phyloP scores from a whole-genome alignment of 2,888 invertebrate genomes.

The Chrysina gloriosa region DNA sequence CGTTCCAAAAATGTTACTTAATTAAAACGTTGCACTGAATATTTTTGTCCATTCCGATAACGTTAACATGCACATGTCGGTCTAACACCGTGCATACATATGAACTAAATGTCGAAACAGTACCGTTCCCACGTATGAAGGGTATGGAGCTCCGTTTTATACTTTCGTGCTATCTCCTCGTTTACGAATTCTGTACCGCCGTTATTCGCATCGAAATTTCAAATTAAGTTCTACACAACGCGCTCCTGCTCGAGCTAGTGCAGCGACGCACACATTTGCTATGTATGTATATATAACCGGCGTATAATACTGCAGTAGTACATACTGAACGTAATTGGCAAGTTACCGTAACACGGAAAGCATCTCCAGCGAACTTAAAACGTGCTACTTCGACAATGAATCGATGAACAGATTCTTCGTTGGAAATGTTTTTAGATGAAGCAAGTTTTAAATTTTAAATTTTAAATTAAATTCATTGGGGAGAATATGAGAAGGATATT shows the following conservation, averaged over 20 bases:
- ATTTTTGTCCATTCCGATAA: too few relatives aligned
- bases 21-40: too few relatives aligned
- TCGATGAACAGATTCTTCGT: background rate
- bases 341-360: background rate
- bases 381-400: too few relatives aligned
- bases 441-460: too few relatives aligned
- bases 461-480: too few relatives aligned
- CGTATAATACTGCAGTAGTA: background rate
- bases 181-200: background rate
- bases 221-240: conserved; percentile 23
- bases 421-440: too few relatives aligned
- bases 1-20: too few relatives aligned
- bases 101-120: background rate
- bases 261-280: background rate
- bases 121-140: background rate
- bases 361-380: background rate
- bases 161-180: background rate
- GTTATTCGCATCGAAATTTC: conserved; percentile 22
- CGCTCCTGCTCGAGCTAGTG: background rate
- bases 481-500: too few relatives aligned
- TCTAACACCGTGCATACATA: background rate
- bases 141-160: background rate
- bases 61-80: too few relatives aligned
- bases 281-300: background rate
- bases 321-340: conserved; percentile 1